Evolutionary conservation across 1,140 invertebrate genomes (phyloP), one percentile per base, ranked within the genome.

Genomic region (Hormaphis cornu): DNA sequence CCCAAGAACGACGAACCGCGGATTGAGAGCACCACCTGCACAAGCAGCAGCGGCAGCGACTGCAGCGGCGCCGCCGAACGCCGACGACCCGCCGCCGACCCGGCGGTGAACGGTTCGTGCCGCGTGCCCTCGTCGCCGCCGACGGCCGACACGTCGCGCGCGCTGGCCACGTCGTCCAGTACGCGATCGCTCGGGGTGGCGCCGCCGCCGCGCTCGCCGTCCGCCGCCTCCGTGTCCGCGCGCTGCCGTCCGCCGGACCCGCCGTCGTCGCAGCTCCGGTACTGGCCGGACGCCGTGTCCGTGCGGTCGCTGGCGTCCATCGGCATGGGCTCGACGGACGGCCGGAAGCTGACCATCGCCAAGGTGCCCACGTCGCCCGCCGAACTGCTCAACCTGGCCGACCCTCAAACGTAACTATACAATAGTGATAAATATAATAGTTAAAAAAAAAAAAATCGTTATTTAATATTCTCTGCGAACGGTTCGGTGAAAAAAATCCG

Each of bases 301-400:
- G 71, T 74, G 28, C 61, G 72, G 12, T 75, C 74, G 6, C 82
- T 90, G 71, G 87, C 88, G 53, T 90, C 89, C 28, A 88, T 91
- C 72, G 89, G 89, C 28, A 86, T 91, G 84, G 89, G 89, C 3
- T 91, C 88, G 56, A 90, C 89, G 24, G 89, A 91, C 78, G 89
- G 89, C n/a, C 82, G 87, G 72, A 89, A 88, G 80, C 83, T 91
- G 81, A 88, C 89, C 72, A 88, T 91, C 70, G 80, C 86, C 74
- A 81, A 87, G 74, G 88, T 91, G 56, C 89, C 89, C 46, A 89
- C 88, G 24, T 89, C 89, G 71, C 89, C 89, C 18, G 85, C 86
- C 70, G 89, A 91, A 79, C 81, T 91, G 59, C 86, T 90, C 76
- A 89, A 88, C 59, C 84, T 90, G 78, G 86, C 89, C 70, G 85